Evolutionary conservation across 2,797 vertebrate species (phyloP).

Genomic region (Anabacerthia variegaticeps): DNA sequence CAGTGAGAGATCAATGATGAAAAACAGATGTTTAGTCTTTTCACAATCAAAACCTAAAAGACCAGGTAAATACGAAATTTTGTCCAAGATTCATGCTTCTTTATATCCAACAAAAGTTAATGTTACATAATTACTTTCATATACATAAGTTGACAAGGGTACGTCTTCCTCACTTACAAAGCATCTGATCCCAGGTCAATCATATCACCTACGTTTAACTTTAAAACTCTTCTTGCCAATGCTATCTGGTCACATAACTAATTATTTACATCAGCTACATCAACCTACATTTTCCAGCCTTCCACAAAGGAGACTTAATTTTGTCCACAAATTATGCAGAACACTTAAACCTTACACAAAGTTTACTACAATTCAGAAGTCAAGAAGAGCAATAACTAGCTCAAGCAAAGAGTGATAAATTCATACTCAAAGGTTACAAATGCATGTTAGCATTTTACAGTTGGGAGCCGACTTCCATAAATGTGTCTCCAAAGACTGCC

Average conservation of each 20-base stretch:
- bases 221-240: background rate
- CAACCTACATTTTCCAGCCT: background rate
- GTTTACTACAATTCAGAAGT: background rate
- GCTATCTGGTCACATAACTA: background rate
- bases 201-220: background rate
- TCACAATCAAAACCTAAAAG: slow-evolving; percentile 61
- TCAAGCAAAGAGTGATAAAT: background rate
- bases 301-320: background rate
- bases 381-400: background rate
- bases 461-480: background rate
- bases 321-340: background rate
- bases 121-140: background rate
- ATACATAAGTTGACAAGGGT: background rate
- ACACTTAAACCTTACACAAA: background rate
- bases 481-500: background rate
- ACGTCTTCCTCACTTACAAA: background rate
- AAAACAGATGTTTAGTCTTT: slow-evolving; percentile 57
- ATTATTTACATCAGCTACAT: background rate
- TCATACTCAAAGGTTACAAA: background rate
- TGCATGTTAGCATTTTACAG: background rate
- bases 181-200: background rate
- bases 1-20: slow-evolving; percentile 72
- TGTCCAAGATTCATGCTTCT: background rate
- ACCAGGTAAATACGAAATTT: slow-evolving; percentile 11
- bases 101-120: background rate